Evolutionary conservation across 2,888 invertebrate species (phyloP).

Genomic region (Drosophila kambysellisi): DNA sequence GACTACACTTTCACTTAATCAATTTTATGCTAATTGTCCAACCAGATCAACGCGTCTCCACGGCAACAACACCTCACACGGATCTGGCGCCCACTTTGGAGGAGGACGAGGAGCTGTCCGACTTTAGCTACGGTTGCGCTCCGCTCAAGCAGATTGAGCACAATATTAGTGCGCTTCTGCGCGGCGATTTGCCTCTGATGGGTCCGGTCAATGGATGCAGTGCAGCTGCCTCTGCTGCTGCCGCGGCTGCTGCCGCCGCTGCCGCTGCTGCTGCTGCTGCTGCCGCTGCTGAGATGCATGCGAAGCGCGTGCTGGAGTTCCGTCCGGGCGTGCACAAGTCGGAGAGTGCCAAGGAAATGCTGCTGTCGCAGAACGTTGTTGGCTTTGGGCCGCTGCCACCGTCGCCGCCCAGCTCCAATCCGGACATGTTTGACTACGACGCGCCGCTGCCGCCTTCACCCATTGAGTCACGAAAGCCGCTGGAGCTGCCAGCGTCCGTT

Average conservation of each 20-base stretch:
- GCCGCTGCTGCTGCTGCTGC: slow-evolving; percentile 64
- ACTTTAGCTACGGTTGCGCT: slow-evolving; percentile 88
- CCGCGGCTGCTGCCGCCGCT: slow-evolving; percentile 53
- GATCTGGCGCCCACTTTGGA: slow-evolving; percentile 90
- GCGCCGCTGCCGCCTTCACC: slow-evolving; percentile 92
- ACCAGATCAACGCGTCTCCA: slow-evolving; percentile 79
- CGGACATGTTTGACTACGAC: slow-evolving; percentile 81
- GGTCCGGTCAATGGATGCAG: slow-evolving; percentile 42
- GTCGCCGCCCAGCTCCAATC: slow-evolving; percentile 84
- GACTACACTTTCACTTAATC: not conserved
- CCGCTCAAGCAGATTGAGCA: slow-evolving; percentile 89
- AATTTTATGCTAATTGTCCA: not conserved
- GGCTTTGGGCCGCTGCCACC: slow-evolving; percentile 85
- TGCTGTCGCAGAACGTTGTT: slow-evolving; percentile 83
- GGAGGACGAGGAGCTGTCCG: slow-evolving; percentile 88
- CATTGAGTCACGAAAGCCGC: slow-evolving; percentile 88
- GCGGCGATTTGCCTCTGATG: slow-evolving; percentile 80
- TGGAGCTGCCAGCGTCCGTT: slow-evolving; percentile 76
- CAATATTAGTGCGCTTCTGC: slow-evolving; percentile 90
- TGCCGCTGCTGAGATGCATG: slow-evolving; percentile 73
- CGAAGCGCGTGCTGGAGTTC: slow-evolving; percentile 84
- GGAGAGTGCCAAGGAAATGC: slow-evolving; percentile 90
- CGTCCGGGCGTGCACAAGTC: slow-evolving; percentile 90
- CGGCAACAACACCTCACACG: slow-evolving; percentile 86
- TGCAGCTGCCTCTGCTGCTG: slow-evolving; percentile 28